Conservation (phyloP, 2,888 invertebrate genomes). For the Melikaiella ostensackeni region DNA sequence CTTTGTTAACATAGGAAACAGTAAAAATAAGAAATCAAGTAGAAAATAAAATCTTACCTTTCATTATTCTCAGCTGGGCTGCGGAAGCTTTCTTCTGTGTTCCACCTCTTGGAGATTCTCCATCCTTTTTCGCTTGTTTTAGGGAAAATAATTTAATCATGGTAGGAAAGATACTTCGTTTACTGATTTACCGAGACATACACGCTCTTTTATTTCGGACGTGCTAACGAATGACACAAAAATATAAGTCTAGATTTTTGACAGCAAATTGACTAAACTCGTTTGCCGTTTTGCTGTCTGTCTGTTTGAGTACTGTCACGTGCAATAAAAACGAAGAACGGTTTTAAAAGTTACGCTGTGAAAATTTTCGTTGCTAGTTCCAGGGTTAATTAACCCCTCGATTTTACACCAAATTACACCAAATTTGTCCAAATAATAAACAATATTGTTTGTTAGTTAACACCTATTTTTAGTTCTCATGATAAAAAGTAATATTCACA, state of each 20-base stretch:
- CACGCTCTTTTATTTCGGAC: constrained; percentile 44
- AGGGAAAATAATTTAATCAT: constrained; percentile 99
- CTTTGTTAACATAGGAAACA: constrained; percentile 7
- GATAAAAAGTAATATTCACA: no score
- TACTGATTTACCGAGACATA: constrained; percentile 54
- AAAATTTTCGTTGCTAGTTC: not conserved
- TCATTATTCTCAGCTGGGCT: constrained; percentile 97
- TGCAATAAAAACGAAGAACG: not conserved
- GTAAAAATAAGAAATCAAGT: constrained; percentile 37
- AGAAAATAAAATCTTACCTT: constrained; percentile 82
- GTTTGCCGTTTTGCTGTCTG: not conserved
- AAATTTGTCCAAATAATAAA: no score
- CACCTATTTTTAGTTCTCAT: no score
- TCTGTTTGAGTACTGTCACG: not conserved
- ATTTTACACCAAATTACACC: no score
- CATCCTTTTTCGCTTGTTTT: constrained; percentile 99
- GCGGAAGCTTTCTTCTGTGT: constrained; percentile 96
- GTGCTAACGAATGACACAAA: constrained; percentile 51
- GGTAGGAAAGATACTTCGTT: constrained; percentile 66
- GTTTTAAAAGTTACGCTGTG: not conserved
- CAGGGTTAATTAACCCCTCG: not conserved
- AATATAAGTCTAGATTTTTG: constrained; percentile 34
- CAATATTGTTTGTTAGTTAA: no score
- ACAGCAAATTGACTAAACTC: not conserved
- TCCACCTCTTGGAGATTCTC: constrained; percentile 88